Evolutionary conservation across 2,113 vertebrate species (phyloP), one percentile per base, ranked within the genome.

Genomic region (Chrysochloris asiatica): DNA sequence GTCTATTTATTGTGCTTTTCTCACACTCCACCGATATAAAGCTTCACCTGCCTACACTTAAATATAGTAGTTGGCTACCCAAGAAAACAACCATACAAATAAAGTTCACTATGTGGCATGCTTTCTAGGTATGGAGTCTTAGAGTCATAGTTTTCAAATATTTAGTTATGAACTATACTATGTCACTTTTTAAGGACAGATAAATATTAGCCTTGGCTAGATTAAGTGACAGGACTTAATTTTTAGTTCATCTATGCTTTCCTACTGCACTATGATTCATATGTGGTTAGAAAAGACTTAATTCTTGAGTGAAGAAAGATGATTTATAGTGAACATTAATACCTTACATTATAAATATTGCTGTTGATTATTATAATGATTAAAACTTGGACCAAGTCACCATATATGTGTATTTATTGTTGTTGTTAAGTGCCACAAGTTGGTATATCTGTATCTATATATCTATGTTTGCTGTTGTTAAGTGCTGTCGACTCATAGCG

Each of bases 41-140:
- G 12, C 16, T 91, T 93, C 80, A 83, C 5, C 47, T 82, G 61
- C 45, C 4, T 78, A 86, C 83, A 54, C 8, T 48, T 75, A 48
- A 38, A 11, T 93, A 92, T 81, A 77, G 63, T 79, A 65, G 1
- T 84, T 36, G 73, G 10, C 24, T 47, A 26, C 59, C n/a, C 45
- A 76, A 88, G 21, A 84, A 92, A 91, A 86, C 16, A 82, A 78
- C 75, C 10, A 92, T 11, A 71, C 6, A 93, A 67, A 59, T 85
- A 92, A 72, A 48, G 77, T 72, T 36, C 77, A 56, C 13, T 41
- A 0, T 54, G 14, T 86, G 28, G n/a, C 73, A 50, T 86, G 41
- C 26, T 83, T 92, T 90, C 14, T 93, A 4, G 59, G 11, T 87
- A 89, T 61, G 11, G 67, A 48, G 2, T 82, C 41, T 41, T 79